Percentiles rank a stretch among this genome's conserved stretches.
These are phyloP conservation scores for Acanthiza pusilla DNA, from an alignment of 2,797 vertebrate species.

Conservation along the genomic window DNA sequence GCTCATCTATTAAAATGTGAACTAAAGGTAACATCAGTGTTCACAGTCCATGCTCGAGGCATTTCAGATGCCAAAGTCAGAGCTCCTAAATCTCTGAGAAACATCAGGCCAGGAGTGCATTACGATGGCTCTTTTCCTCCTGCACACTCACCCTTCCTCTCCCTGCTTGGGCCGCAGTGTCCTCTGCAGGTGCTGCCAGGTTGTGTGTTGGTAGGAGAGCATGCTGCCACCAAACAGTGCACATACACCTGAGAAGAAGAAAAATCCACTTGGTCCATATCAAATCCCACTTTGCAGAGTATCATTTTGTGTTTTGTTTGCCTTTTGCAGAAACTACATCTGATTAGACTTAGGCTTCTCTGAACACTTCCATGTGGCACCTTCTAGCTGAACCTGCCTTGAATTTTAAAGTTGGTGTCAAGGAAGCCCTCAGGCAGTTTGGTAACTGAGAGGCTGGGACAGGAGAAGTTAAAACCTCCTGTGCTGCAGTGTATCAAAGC, in stretches of 20 bases:
- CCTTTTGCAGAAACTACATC: neutral
- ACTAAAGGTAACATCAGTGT: neutral
- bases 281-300: neutral
- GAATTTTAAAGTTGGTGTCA: constrained; percentile 5
- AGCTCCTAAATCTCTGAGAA: neutral
- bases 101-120: neutral
- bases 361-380: neutral
- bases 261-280: neutral
- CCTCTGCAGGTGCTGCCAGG: neutral
- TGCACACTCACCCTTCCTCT: neutral
- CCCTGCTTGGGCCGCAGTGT: neutral
- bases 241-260: neutral
- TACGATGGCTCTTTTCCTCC: neutral
- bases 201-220: neutral
- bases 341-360: neutral
- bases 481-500: neutral
- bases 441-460: constrained; percentile 26
- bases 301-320: neutral
- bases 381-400: neutral
- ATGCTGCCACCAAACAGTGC: neutral
- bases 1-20: neutral
- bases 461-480: neutral
- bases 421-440: constrained; percentile 24
- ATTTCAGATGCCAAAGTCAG: neutral
- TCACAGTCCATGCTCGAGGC: neutral